Conservation (phyloP, 2,888 invertebrate species). For the Limnephilus marmoratus region DNA sequence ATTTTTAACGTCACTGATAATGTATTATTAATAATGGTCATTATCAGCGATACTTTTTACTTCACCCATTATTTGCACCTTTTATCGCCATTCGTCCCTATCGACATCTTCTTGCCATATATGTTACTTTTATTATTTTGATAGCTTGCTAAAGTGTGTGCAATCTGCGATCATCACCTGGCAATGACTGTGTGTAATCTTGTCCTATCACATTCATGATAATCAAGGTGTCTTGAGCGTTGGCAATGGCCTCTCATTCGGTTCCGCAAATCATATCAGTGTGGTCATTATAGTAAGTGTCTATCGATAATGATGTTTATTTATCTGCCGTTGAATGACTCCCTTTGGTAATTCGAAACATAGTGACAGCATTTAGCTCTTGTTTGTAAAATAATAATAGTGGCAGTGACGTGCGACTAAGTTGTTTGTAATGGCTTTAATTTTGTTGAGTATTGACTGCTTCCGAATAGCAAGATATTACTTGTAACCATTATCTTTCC, state of each 20-base stretch:
- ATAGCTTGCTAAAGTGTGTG: not conserved
- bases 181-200: not conserved
- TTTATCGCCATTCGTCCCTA: not conserved
- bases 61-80: not conserved
- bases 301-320: conserved; percentile 8
- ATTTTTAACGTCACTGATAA: not conserved
- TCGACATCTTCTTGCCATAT: not conserved
- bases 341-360: not conserved
- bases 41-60: not conserved
- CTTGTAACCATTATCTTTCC: not conserved
- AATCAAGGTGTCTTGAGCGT: conserved; percentile 8
- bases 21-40: too few species aligned
- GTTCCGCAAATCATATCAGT: not conserved
- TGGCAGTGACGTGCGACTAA: not conserved
- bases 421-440: not conserved
- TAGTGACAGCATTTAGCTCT: not conserved
- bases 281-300: conserved; percentile 19
- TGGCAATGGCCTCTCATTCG: conserved; percentile 11
- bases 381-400: not conserved
- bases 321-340: not conserved
- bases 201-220: conserved; percentile 4
- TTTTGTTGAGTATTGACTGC: not conserved
- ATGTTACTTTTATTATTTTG: not conserved
- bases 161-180: not conserved
- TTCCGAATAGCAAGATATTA: not conserved